These are phyloP conservation scores for Paratilapia polleni DNA, from an alignment of 2,113 vertebrate species.

Conservation along the genomic window DNA sequence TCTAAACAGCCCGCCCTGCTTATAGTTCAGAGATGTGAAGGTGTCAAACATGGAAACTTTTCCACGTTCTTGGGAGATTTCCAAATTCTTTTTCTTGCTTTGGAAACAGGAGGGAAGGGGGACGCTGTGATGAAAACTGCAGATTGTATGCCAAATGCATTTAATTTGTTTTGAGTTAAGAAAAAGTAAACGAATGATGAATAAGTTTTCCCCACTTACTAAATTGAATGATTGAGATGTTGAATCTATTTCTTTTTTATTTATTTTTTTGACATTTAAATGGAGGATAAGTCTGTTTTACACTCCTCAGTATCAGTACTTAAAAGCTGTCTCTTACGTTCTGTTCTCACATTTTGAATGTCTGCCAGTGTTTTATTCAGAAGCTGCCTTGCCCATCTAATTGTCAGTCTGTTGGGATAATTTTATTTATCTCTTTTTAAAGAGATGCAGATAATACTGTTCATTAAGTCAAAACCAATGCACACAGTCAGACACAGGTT, in stretches of 20 bases:
- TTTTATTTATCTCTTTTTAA: slow-evolving; percentile 47
- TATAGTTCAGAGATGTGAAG: slow-evolving; percentile 53
- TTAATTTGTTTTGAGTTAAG: slow-evolving; percentile 63
- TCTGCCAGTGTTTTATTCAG: slow-evolving; percentile 80
- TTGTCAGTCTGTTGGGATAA: slow-evolving; percentile 61
- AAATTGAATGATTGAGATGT: slow-evolving; percentile 63
- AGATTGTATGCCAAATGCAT: slow-evolving; percentile 63
- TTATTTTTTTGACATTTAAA: slow-evolving; percentile 75
- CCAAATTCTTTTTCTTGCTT: slow-evolving; percentile 53
- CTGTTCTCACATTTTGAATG: slow-evolving; percentile 66
- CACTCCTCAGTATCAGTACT: slow-evolving; percentile 77
- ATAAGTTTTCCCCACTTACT: slow-evolving; percentile 57
- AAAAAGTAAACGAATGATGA: slow-evolving; percentile 45
- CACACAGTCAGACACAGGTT: slow-evolving; percentile 48
- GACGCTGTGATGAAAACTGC: slow-evolving; percentile 40
- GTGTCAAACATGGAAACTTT: slow-evolving; percentile 42
- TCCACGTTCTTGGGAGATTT: slow-evolving; percentile 51
- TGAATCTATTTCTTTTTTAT: slow-evolving; percentile 60
- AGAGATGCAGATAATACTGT: slow-evolving; percentile 61
- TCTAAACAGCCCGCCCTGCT: slow-evolving; percentile 43
- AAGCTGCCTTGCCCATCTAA: slow-evolving; percentile 78
- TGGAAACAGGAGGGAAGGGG: slow-evolving; percentile 40
- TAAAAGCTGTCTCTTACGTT: slow-evolving; percentile 56
- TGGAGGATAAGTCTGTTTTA: slow-evolving; percentile 62
- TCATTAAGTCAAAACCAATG: slow-evolving; percentile 57